Conservation (phyloP, 37 sponge, comb jelly and placozoan species). For the Eunapius fragilis region DNA sequence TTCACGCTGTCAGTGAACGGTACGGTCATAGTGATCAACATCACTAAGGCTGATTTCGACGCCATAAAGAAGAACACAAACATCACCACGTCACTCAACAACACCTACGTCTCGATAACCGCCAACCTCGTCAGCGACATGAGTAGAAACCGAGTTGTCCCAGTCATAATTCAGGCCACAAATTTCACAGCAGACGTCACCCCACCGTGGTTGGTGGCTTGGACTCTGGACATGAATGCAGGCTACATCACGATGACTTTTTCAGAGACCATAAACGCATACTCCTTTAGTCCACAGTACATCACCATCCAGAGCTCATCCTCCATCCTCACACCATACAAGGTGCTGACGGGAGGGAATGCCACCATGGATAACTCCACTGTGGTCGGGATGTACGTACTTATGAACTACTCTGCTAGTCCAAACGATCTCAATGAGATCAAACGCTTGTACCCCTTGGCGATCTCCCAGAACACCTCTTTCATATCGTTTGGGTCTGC, state of each 20-base stretch:
- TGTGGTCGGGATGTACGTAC: slow-evolving; percentile 64
- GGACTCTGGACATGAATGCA: slow-evolving; percentile 79
- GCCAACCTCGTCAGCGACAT: slow-evolving; percentile 76
- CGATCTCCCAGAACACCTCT: slow-evolving; percentile 44
- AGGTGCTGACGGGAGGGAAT: slow-evolving; percentile 69
- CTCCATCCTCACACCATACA: neutral
- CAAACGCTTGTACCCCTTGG: slow-evolving; percentile 50
- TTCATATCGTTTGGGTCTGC: slow-evolving; percentile 53
- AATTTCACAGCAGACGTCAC: slow-evolving; percentile 81
- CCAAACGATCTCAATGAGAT: slow-evolving; percentile 81
- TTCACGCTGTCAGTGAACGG: slow-evolving; percentile 61
- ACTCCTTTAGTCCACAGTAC: slow-evolving; percentile 63
- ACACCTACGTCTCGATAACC: slow-evolving; percentile 79
- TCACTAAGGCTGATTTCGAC: slow-evolving; percentile 76
- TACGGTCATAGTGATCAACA: slow-evolving; percentile 72
- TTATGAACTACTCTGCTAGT: slow-evolving; percentile 41
- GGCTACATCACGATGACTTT: slow-evolving; percentile 81
- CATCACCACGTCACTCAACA: slow-evolving; percentile 54
- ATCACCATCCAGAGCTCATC: slow-evolving; percentile 58
- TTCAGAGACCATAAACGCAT: slow-evolving; percentile 87
- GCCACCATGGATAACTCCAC: slow-evolving; percentile 68
- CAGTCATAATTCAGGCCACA: slow-evolving; percentile 45
- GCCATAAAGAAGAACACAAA: slow-evolving; percentile 84
- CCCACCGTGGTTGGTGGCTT: slow-evolving; percentile 68
- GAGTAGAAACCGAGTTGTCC: slow-evolving; percentile 68